Evolutionary conservation across 2,113 vertebrate species (phyloP), one percentile per base, ranked within the genome.

Genomic region (Phrynosoma blainvillii): DNA sequence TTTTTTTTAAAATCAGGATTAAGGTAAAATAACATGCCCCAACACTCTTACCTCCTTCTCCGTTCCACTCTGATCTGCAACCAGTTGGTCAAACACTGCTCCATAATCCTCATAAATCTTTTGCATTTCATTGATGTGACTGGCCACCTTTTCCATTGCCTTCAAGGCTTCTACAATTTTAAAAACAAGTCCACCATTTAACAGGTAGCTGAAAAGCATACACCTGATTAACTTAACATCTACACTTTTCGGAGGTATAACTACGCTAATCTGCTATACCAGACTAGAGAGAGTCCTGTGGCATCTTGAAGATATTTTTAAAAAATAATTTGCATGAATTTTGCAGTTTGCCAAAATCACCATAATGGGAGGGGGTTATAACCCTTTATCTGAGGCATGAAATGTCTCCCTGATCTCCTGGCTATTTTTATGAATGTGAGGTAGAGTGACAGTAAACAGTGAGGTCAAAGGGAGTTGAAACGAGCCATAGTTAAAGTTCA

Each of bases 61-160:
- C 0, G 97, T 95, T 80, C 98, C 97, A 3, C 95, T 98, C 95
- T 99, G 99, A 93, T 99, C 98, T 1, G 98, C 97, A 7, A 99
- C 98, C 0, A 99, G 96, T 94, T 99, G 98, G 95, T 99, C 98
- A 89, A 99, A 99, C 89, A 99, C 98, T 0, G 98, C 95, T 88
- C 99, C 98, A 2, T 98, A 99, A 91, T 99, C 99, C 96, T 99
- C 99, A 7, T 99, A 99, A 91, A 99, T 98, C 97, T 99, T 99
- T 97, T 99, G 99, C 99, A 99, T 99, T 96, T 99, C 99, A 0
- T 99, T 99, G 95, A 99, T 99, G 95, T 99, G 98, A 93, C 98
- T 99, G 40, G 99, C 99, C 78, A 99, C 99, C 94, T 99, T 99
- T 91, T 99, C 98, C 99, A 99, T 99, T 84, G 98, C 99, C 93